phyloP scores from a whole-genome alignment of 2,797 vertebrate species.

The Darevskia nairensis region DNA sequence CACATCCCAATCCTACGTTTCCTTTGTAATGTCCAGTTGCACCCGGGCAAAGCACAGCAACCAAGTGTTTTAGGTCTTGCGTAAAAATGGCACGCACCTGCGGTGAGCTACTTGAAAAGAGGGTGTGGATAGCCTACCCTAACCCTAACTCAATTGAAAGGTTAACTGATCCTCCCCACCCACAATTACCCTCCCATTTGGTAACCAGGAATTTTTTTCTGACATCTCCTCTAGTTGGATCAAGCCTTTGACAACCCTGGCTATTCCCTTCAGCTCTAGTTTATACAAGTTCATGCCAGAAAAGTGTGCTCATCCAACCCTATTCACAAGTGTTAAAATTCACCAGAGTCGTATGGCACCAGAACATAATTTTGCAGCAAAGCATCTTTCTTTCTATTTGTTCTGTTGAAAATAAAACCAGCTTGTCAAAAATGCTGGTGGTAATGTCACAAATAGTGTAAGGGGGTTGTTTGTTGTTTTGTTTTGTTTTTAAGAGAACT shows the following conservation, averaged over 20 bases:
- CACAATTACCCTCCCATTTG: background rate
- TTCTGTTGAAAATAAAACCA: background rate
- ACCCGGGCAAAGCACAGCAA: background rate
- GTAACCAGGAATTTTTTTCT: background rate
- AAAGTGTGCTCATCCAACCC: background rate
- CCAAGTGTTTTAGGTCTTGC: background rate
- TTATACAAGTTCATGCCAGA: background rate
- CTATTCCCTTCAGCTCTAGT: background rate
- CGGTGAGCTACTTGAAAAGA: background rate
- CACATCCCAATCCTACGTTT: too few species aligned
- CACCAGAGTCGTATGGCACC: background rate
- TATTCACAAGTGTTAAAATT: constrained; percentile 22
- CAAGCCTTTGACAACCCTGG: background rate
- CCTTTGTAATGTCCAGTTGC: background rate
- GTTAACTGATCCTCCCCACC: background rate
- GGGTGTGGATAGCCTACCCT: background rate
- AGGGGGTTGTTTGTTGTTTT: too few species aligned
- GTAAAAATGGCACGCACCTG: background rate
- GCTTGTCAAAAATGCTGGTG: background rate
- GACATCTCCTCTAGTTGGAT: background rate
- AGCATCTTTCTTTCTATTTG: background rate
- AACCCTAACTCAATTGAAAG: background rate
- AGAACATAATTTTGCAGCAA: background rate
- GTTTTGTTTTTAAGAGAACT: background rate
- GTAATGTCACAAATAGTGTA: background rate